Evolutionary conservation across 2,113 vertebrate genomes (phyloP), one percentile per base, ranked within the genome.

Genomic region (Etheostoma cragini): DNA sequence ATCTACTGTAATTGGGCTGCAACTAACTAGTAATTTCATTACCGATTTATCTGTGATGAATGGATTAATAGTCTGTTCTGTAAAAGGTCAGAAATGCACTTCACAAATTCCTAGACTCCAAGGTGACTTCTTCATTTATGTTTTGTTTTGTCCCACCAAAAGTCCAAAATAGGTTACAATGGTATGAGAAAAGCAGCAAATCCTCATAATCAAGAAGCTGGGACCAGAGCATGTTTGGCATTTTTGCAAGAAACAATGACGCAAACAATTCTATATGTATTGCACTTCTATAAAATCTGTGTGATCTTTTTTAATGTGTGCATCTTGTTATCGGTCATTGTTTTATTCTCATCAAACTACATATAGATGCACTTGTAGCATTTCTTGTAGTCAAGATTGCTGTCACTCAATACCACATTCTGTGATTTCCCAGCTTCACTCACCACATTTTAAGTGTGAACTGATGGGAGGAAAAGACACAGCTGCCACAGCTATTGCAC

Each of bases 371-470:
- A 30, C 10, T 38, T 38, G 22, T 17, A 49, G n/a, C n/a, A 8
- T 42, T 54, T 54, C 15, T 12, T 22, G 12, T 33, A 0, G 33
- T 15, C 35, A 30, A 10, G 8, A 15, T 15, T 26, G 49, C 35
- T 30, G 33, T 0, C 24, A 7, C 13, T 12, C 8, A 8, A 42
- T 8, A 19, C 24, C 72, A 54, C 17, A 13, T 33, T 47, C 52
- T 56, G 17, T 26, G 49, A 64, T 75, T 45, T n/a, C 22, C 33
- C 50, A 76, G 61, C 61, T n/a, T 11, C 21, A n/a, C 50, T n/a
- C 22, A 0, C 6, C 35, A 53, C 21, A 16, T 19, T 30, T 6
- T 0, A 33, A 56, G 35, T 66, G 73, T 47, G 22, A 76, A 42
- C 62, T 15, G 19, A 74, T 30, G 30, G 30, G 30, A 4, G 30